phyloP scores from a whole-genome alignment of 2,888 invertebrate species.

The Morinoia aosen region DNA sequence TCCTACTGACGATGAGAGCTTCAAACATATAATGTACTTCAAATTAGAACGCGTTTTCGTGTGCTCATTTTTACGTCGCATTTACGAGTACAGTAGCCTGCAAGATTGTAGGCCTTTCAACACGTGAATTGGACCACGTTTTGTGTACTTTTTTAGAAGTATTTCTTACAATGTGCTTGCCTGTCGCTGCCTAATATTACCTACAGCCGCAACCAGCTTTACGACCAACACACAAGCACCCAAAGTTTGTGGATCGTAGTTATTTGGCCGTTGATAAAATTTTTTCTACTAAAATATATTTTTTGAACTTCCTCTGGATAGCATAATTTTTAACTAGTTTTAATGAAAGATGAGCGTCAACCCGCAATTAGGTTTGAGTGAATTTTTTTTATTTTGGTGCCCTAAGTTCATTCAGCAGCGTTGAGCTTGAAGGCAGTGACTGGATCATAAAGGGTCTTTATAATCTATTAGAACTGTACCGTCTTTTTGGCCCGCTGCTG shows the following conservation, averaged over 20 bases:
- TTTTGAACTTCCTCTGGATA: background rate
- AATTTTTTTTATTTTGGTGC: no score
- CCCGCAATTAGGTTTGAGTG: no score
- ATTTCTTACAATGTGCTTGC: background rate
- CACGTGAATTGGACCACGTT: background rate
- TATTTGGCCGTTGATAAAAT: background rate
- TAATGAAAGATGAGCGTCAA: no score
- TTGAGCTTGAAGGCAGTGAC: no score
- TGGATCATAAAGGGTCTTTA: no score
- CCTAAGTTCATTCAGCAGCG: no score
- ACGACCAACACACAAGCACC: background rate
- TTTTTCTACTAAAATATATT: background rate
- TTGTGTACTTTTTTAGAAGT: background rate
- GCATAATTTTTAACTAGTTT: background rate
- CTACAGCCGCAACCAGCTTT: background rate
- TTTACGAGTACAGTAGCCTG: background rate
- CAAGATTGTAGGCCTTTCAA: background rate
- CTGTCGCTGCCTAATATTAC: background rate
- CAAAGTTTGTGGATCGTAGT: background rate
- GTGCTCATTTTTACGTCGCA: background rate
- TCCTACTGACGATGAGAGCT: background rate
- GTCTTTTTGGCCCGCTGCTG: no score
- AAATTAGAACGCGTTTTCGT: background rate
- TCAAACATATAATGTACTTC: background rate
- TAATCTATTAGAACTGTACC: no score